A percentile compares a stretch with the other conserved stretches of the same genome.
Evolutionary conservation across 2,888 invertebrate species (phyloP).

Genomic region (Tanytarsus gracilentus): DNA sequence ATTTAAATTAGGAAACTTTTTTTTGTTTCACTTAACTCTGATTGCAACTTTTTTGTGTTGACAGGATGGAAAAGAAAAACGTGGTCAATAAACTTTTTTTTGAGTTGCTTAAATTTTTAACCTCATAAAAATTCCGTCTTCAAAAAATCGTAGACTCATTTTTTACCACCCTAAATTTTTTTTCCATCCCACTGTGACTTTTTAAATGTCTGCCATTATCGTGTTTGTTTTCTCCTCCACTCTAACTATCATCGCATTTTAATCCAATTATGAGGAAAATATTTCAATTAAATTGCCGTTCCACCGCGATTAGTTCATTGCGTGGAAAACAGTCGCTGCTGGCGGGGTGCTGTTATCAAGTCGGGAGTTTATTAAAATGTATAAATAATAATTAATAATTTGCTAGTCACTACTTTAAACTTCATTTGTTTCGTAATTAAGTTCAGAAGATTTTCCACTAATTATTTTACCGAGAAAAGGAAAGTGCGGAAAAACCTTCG

Average conservation of each 20-base stretch:
- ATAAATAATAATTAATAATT: conserved; percentile 9
- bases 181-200: neutral
- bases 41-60: too few species aligned
- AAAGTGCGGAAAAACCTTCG: too few species aligned
- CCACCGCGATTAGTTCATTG: neutral
- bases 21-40: too few species aligned
- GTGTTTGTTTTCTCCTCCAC: neutral
- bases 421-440: conserved; percentile 23
- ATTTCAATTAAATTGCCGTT: conserved; percentile 9
- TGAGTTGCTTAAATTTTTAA: neutral
- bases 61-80: too few species aligned
- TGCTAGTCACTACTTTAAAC: conserved; percentile 14
- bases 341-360: neutral
- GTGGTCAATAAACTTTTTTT: too few species aligned
- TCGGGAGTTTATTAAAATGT: neutral
- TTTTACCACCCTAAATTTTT: too few species aligned
- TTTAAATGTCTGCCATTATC: neutral
- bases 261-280: conserved; percentile 6
- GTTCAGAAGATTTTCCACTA: neutral
- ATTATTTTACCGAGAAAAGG: neutral
- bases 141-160: too few species aligned
- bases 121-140: too few species aligned
- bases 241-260: conserved; percentile 8
- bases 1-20: conserved; percentile 18
- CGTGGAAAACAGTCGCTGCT: too few species aligned